These are phyloP conservation scores for Sternarchorhynchus goeldii DNA, from an alignment of 2,797 vertebrate genomes.

Conservation along the genomic window DNA sequence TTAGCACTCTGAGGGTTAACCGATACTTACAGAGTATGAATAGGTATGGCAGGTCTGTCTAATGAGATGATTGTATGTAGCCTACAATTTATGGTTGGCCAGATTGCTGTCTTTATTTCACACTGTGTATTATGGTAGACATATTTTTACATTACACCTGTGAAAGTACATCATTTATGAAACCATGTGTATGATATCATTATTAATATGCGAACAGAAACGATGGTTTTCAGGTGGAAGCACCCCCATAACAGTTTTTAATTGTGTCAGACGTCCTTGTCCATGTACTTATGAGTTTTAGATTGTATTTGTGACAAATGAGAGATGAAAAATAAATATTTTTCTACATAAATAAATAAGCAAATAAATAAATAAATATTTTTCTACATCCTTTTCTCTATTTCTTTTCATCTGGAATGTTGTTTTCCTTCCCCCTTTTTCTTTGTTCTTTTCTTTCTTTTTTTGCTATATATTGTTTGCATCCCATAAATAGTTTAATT, in stretches of 20 bases:
- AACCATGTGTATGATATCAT: not conserved
- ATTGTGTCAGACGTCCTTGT: not conserved
- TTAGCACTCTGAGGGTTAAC: not conserved
- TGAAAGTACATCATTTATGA: not conserved
- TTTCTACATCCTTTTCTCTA: constrained; percentile 25
- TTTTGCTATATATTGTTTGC: too few relatives aligned
- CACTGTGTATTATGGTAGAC: constrained; percentile 8
- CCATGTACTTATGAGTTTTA: constrained; percentile 10
- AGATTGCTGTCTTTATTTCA: constrained; percentile 12
- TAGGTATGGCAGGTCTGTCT: constrained; percentile 21
- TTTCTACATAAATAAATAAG: not conserved
- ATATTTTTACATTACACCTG: constrained; percentile 20
- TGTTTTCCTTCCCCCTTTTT: not conserved
- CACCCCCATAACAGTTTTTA: constrained; percentile 2
- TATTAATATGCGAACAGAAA: not conserved
- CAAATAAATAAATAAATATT: constrained; percentile 10
- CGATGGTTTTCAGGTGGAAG: constrained; percentile 2
- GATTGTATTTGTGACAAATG: not conserved
- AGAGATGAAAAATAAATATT: not conserved
- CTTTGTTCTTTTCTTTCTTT: not conserved
- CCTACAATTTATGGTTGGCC: constrained; percentile 31
- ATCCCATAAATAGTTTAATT: too few relatives aligned
- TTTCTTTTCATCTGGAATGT: not conserved
- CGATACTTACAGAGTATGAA: not conserved
- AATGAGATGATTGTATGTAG: constrained; percentile 28